These are phyloP conservation scores for Drosophila longiperda DNA, from an alignment of 2,888 invertebrate genomes.

Conservation along the genomic window DNA sequence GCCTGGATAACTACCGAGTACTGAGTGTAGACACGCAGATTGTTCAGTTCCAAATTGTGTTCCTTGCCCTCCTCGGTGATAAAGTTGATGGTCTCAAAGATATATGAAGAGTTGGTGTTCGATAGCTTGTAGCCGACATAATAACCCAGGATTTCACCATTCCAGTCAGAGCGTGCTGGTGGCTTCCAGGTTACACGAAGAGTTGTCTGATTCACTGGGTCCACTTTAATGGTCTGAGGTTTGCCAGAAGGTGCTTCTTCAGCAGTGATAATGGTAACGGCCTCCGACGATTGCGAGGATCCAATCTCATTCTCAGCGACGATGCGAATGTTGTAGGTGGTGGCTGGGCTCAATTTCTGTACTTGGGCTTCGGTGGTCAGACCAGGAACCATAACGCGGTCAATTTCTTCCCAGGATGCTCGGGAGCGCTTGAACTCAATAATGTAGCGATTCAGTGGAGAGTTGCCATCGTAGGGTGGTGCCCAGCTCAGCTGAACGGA, in stretches of 20 bases:
- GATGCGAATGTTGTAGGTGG: conserved; percentile 96
- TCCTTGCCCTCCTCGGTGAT: conserved; percentile 96
- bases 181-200: conserved; percentile 96
- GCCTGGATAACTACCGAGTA: conserved; percentile 98
- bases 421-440: conserved; percentile 96
- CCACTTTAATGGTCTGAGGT: conserved; percentile 93
- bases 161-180: conserved; percentile 95
- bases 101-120: conserved; percentile 93
- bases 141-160: conserved; percentile 95
- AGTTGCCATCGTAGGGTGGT: conserved; percentile 96
- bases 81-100: conserved; percentile 96
- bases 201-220: conserved; percentile 94
- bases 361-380: conserved; percentile 95
- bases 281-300: conserved; percentile 95
- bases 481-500: conserved; percentile 97
- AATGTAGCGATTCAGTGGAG: conserved; percentile 94
- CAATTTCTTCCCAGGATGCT: conserved; percentile 93
- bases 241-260: conserved; percentile 96
- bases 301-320: conserved; percentile 97
- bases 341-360: conserved; percentile 94
- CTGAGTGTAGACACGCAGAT: conserved; percentile 95
- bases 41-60: conserved; percentile 92
- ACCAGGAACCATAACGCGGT: conserved; percentile 95
- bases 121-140: conserved; percentile 95
- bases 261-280: conserved; percentile 97